Conservation (phyloP, 2,797 vertebrate genomes). For the Orientallactaga sibirica region DNA sequence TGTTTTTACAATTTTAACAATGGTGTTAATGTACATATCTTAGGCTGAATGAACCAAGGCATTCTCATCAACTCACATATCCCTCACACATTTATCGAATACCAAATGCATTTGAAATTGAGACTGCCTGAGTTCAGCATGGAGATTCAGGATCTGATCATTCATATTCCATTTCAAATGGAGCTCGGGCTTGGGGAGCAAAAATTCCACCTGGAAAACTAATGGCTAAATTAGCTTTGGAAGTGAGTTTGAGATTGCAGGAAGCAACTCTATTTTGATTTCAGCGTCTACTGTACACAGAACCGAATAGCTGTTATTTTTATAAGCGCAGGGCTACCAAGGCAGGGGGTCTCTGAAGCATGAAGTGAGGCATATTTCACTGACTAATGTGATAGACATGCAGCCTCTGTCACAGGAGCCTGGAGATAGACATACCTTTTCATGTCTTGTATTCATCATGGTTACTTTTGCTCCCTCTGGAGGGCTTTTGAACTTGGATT, state of each 20-base stretch:
- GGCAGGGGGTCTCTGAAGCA: conserved; percentile 42
- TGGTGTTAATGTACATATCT: neutral
- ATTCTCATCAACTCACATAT: neutral
- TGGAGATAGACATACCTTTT: conserved; percentile 58
- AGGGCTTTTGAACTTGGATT: conserved; percentile 67
- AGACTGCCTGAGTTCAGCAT: conserved; percentile 23
- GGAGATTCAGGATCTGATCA: conserved; percentile 45
- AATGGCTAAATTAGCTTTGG: conserved; percentile 37
- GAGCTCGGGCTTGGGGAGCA: conserved; percentile 26
- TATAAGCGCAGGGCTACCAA: conserved; percentile 27
- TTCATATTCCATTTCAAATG: conserved; percentile 38
- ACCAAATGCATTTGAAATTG: neutral
- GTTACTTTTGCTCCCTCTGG: conserved; percentile 20
- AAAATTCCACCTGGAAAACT: conserved; percentile 52
- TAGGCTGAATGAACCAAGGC: conserved; percentile 26
- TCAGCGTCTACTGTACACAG: neutral
- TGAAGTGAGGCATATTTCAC: conserved; percentile 48
- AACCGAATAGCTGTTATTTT: neutral
- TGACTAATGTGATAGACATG: neutral
- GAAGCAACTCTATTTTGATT: conserved; percentile 56
- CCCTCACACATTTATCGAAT: conserved; percentile 7
- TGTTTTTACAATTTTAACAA: conserved; percentile 21
- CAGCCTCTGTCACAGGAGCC: conserved; percentile 40
- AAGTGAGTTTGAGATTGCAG: conserved; percentile 36
- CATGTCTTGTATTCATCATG: conserved; percentile 42